phyloP scores from a whole-genome alignment of 2,888 invertebrate species.

The Meliscaeva auricollis region DNA sequence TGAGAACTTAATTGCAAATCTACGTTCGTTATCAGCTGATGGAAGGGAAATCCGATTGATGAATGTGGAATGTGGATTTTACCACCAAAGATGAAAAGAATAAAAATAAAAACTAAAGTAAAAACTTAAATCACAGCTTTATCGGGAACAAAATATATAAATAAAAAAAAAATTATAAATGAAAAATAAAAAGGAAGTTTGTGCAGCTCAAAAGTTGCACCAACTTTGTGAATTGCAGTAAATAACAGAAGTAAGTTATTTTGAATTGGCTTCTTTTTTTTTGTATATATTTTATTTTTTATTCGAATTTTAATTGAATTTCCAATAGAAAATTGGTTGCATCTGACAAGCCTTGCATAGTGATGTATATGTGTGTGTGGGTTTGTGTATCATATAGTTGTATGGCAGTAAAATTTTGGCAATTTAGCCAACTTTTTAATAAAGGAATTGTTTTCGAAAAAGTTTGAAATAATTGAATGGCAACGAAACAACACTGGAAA shows the following conservation, averaged over 20 bases:
- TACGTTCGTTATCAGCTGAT: slow-evolving; percentile 64
- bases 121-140: slow-evolving; percentile 47
- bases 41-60: slow-evolving; percentile 71
- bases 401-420: slow-evolving; percentile 3
- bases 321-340: slow-evolving; percentile 5
- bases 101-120: background rate
- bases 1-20: slow-evolving; percentile 74
- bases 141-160: slow-evolving; percentile 41
- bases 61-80: slow-evolving; percentile 49
- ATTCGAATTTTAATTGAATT: slow-evolving; percentile 46
- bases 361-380: background rate
- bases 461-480: background rate
- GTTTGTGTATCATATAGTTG: background rate
- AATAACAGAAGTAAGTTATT: slow-evolving; percentile 43
- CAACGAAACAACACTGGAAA: no score
- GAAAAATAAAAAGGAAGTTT: background rate
- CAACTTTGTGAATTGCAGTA: slow-evolving; percentile 33
- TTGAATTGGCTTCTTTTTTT: background rate
- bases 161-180: slow-evolving; percentile 18
- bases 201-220: slow-evolving; percentile 33
- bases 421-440: slow-evolving; percentile 20
- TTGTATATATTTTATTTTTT: slow-evolving; percentile 32
- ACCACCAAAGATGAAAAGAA: background rate
- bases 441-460: slow-evolving; percentile 16
- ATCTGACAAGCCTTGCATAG: background rate